A percentile compares a stretch with the other conserved stretches of the same genome.
Conservation (phyloP, 1,140 invertebrate genomes). For the Stegodyphus mimosarum region DNA sequence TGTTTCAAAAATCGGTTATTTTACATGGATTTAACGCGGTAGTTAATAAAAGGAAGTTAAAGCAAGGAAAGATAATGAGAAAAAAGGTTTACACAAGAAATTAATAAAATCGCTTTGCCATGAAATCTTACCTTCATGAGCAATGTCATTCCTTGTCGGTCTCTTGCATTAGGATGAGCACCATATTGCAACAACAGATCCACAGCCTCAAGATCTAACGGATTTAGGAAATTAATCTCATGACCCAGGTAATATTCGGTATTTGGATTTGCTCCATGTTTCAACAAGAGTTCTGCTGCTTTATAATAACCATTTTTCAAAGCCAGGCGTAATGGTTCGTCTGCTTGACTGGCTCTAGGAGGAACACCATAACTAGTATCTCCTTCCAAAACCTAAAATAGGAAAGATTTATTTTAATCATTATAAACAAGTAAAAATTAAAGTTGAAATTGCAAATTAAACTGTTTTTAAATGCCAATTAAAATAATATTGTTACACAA, state of each 20-base stretch:
- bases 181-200: constrained; percentile 85
- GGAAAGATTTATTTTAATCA: not conserved
- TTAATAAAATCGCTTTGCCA: not conserved
- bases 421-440: too few species aligned
- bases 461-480: too few species aligned
- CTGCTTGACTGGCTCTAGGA: constrained; percentile 67
- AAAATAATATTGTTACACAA: too few species aligned
- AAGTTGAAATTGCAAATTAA: too few species aligned
- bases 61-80: not conserved
- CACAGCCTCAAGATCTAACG: constrained; percentile 80
- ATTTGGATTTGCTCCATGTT: constrained; percentile 78
- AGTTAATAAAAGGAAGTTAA: not conserved
- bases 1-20: too few species aligned
- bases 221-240: constrained; percentile 87
- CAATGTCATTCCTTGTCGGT: constrained; percentile 84
- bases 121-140: constrained; percentile 78
- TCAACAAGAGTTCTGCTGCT: constrained; percentile 74
- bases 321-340: constrained; percentile 84
- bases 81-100: not conserved
- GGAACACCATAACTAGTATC: constrained; percentile 62
- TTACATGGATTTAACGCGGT: not conserved
- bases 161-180: constrained; percentile 84
- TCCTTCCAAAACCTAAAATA: constrained; percentile 50
- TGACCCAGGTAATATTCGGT: constrained; percentile 86
- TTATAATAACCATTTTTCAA: constrained; percentile 87